A percentile compares a stretch with the other conserved stretches of the same genome.
Evolutionary conservation across 2,797 vertebrate species (phyloP).

Genomic region (Acrossocheilus fasciatus): DNA sequence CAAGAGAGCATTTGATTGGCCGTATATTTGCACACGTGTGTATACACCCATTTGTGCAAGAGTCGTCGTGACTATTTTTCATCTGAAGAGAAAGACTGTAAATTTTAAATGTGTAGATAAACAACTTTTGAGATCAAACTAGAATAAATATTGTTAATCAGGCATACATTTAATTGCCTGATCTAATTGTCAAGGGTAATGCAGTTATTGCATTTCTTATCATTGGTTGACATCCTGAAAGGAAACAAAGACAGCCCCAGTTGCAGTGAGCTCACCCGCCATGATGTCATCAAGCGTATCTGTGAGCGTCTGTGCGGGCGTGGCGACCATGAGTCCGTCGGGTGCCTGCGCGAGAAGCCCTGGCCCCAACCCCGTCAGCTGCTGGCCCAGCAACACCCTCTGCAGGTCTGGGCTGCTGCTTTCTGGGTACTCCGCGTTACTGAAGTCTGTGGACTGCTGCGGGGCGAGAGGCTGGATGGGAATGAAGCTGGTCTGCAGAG

Average conservation of each 20-base stretch:
- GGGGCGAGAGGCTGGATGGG: slow-evolving; percentile 91
- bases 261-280: slow-evolving; percentile 81
- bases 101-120: slow-evolving; percentile 2
- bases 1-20: background rate
- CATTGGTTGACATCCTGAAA: background rate
- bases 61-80: background rate
- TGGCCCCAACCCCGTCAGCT: slow-evolving; percentile 85
- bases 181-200: background rate
- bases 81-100: background rate
- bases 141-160: background rate
- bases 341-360: slow-evolving; percentile 89
- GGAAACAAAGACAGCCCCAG: background rate
- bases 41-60: background rate
- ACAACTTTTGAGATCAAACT: background rate
- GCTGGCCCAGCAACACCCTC: slow-evolving; percentile 92
- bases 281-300: slow-evolving; percentile 99
- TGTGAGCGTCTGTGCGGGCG: slow-evolving; percentile 98
- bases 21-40: background rate
- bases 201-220: background rate
- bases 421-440: slow-evolving; percentile 88
- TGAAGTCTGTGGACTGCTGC: slow-evolving; percentile 86
- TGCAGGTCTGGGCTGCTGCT: slow-evolving; percentile 92
- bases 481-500: slow-evolving; percentile 87
- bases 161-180: background rate
- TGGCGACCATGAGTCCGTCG: slow-evolving; percentile 98